Base-by-base conservation (phyloP, 2,113 vertebrate species). In the Saguinus imperator region DNA sequence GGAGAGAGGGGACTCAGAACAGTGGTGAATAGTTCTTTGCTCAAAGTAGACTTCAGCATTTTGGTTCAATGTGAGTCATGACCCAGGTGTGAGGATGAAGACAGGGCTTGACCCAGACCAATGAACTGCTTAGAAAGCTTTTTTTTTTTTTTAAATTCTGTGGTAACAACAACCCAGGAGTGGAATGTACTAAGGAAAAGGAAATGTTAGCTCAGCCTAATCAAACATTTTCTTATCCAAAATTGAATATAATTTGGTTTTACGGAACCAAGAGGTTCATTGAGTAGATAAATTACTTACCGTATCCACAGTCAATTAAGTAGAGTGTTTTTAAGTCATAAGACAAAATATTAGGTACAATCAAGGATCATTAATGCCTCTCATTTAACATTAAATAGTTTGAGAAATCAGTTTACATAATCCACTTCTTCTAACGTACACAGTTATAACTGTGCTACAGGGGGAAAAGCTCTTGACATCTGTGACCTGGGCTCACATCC, bases 211-310 rank as follows among this genome's bases (percentile, higher is more conserved):
- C 40, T 18, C 66, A 27, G 94, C 87, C 81, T 17, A 8, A 91
- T 91, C 95, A 97, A 97, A 97, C 73, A 97, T 37, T 92, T 83
- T 88, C 83, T 82, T 81, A 55, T 97, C 96, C 94, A 96, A 96
- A 88, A 82, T 87, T 76, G 5, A 96, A 89, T 96, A 93, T 79
- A 94, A 91, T 45, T 96, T 7, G 58, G 83, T 79, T 93, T 96
- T 86, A 85, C 50, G 70, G 80, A 45, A 92, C 68, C 52, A 57
- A 80, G 90, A 93, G 58, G 32, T 45, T 43, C 58, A 79, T 66
- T 9, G 29, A 89, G 86, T 27, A 20, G 75, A 95, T 52, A 88
- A 92, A 64, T 92, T 76, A 43, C 64, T 89, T 84, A 92, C 72
- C 12, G 61, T 29, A 87, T 61, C 43, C 87, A 73, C 20, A 43